These are phyloP conservation scores for Morone chrysops DNA, from an alignment of 2,113 vertebrate species.

Conservation along the genomic window DNA sequence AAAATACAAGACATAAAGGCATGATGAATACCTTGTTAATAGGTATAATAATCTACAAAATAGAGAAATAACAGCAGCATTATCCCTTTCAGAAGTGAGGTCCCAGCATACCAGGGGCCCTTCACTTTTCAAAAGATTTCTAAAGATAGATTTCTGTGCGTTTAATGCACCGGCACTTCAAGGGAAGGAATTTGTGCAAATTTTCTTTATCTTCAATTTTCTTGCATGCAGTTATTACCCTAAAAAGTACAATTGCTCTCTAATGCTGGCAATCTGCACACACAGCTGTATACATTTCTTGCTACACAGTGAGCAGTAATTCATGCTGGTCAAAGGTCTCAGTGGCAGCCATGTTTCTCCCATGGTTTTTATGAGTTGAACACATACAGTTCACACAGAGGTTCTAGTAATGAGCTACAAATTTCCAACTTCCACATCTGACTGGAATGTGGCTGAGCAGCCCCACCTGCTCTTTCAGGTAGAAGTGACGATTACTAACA, in stretches of 20 bases:
- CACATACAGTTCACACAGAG: not conserved
- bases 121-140: not conserved
- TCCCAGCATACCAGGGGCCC: not conserved
- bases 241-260: not conserved
- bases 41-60: not conserved
- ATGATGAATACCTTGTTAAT: no score
- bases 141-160: not conserved
- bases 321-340: not conserved
- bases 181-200: not conserved
- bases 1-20: not conserved
- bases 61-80: not conserved
- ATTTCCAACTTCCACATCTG: conserved; percentile 18
- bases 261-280: not conserved
- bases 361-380: not conserved
- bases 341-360: not conserved
- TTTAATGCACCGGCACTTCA: not conserved
- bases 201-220: not conserved
- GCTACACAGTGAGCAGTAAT: not conserved
- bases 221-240: not conserved
- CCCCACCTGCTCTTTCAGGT: conserved; percentile 47
- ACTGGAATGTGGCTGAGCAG: conserved; percentile 12
- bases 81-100: not conserved
- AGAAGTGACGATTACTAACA: conserved; percentile 44
- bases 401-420: conserved; percentile 21
- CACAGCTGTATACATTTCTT: not conserved